Evolutionary conservation across 2,888 invertebrate genomes (phyloP), one percentile per base, ranked within the genome.

Genomic region (Drosophila kokeensis): DNA sequence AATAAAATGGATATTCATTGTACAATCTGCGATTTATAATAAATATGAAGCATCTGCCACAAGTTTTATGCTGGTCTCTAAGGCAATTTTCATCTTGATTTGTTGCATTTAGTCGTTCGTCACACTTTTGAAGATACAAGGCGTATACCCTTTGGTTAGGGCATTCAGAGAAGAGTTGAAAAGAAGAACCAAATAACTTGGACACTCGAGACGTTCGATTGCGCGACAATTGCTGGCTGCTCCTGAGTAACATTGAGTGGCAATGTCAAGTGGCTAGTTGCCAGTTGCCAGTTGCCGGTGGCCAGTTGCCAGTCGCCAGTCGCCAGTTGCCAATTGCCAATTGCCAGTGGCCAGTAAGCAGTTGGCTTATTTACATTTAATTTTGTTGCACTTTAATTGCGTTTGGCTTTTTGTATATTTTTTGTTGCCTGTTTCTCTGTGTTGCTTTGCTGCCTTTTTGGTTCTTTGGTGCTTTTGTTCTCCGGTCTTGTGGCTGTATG

Each of bases 321-420:
- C 10, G 27, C 69, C 58, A 7, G 3, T 49, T 18, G 27, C 13
- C 21, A 42, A 0, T 50, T 30, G 73, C 68, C 57, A 13, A 11
- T 48, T n/a, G 34, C 8, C 15, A 6, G 6, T 50, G 10, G 36
- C 18, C 36, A 54, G 53, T 76, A 70, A 55, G 60, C 66, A 48
- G 58, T 48, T 40, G 59, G 73, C 62, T 70, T 52, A 60, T 68
- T 76, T 81, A 79, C 81, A 68, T 81, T 73, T 38, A 53, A 54
- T 72, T 71, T 60, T 69, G 69, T 49, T 49, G 55, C 62, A 60
- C 58, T 72, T 72, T 80, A 79, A 79, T 80, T 80, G 81, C 64
- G 42, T 79, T 80, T 68, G 67, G 60, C 68, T 60, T 71, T 71
- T 79, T 80, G 80, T 76, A 62, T 75, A 38, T n/a, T n/a, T 53